Base-by-base conservation (phyloP, 1,140 invertebrate genomes). In the Drosophila repleta region DNA sequence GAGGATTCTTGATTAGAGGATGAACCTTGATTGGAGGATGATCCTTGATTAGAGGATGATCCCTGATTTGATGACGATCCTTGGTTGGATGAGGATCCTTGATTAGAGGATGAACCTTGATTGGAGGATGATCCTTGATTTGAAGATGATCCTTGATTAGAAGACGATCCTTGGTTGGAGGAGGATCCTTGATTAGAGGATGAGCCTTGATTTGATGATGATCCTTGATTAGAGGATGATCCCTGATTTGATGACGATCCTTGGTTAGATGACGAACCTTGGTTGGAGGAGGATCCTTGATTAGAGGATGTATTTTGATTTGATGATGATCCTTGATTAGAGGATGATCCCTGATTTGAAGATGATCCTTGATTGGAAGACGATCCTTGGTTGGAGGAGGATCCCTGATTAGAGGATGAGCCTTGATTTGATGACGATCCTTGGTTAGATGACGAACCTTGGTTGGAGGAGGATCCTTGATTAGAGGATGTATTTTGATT, bases 181-280 rank as follows among this genome's bases (percentile, higher is more conserved):
- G 78, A 78, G 0, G 60, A 73, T 8, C 62, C 61, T 8, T 74
- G 65, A n/a, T 53, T 75, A 0, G 80, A 76, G 3, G 68, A 39
- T 1, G 78, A 74, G n/a, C 63, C 63, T 20, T 79, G 80, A 37
- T 66, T 85, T 0, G 71, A 73, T 0, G 77, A 80, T 0, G 79
- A 61, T 0, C 63, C 74, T 35, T 77, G 66, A 17, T 48, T 80
- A 0, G 53, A 61, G 0, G 77, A 76, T 3, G 58, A 68, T 18
- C 53, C 66, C 0, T 73, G 64, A 4, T 52, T 74, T 0, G 80
- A 71, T n/a, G 68, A 43, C 0, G 75, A 78, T 52, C 60, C 69
- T 48, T 75, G 72, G 32, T 35, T 76, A 0, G 62, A 72, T 0
- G 63, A 51, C 0, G 72, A 76, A 7, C 45, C 52, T 21, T 73